Percentiles rank a stretch among this genome's conserved stretches.
Evolutionary conservation across 2,113 vertebrate species (phyloP).

Genomic region (zebrafish (Danio rerio)): DNA sequence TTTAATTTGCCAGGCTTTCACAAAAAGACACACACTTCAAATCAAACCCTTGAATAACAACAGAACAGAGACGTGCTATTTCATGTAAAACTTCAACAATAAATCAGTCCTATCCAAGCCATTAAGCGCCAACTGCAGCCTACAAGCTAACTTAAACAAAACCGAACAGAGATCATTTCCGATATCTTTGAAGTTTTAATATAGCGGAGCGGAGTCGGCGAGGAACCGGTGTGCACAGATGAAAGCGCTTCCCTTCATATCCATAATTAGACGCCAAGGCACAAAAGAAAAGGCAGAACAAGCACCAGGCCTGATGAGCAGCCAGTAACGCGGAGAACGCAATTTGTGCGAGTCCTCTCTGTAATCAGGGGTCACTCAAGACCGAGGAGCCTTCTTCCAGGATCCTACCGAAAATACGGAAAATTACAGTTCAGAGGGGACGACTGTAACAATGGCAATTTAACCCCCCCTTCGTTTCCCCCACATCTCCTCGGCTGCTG

Average conservation of each 20-base stretch:
- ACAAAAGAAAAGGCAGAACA: constrained; percentile 54
- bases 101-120: not conserved
- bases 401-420: constrained; percentile 61
- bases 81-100: constrained; percentile 38
- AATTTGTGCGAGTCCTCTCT: constrained; percentile 67
- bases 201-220: not conserved
- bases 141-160: constrained; percentile 23
- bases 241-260: constrained; percentile 41
- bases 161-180: constrained; percentile 17
- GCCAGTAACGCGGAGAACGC: constrained; percentile 64
- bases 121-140: constrained; percentile 36
- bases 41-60: constrained; percentile 2
- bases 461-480: constrained; percentile 29
- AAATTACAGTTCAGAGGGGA: constrained; percentile 73
- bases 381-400: constrained; percentile 56
- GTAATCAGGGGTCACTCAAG: constrained; percentile 67
- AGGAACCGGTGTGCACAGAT: constrained; percentile 39
- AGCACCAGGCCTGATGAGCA: constrained; percentile 40
- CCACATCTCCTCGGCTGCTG: constrained; percentile 44
- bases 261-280: constrained; percentile 49
- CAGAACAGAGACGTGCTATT: not conserved
- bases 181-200: constrained; percentile 52
- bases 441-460: constrained; percentile 75
- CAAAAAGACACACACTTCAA: not conserved
- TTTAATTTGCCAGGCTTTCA: not conserved